Evolutionary conservation across 2,888 invertebrate species (phyloP).

Genomic region (Scaeva pyrastri): DNA sequence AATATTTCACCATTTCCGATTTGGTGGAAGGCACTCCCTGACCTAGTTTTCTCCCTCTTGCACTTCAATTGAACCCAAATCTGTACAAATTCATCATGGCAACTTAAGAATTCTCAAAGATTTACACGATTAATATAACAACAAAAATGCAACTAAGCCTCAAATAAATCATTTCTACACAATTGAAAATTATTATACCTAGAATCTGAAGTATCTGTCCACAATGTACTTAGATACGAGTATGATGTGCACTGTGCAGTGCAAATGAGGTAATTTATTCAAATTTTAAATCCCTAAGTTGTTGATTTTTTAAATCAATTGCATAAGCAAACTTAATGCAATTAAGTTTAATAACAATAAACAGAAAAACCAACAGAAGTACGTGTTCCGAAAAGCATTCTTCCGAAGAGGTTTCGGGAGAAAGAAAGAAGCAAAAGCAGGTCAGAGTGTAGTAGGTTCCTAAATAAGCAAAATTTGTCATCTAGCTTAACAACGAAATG

Average conservation of each 20-base stretch:
- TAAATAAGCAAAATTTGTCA: conserved; percentile 63
- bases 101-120: conserved; percentile 33
- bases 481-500: conserved; percentile 50
- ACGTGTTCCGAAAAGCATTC: no score
- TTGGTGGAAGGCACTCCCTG: conserved; percentile 65
- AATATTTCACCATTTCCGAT: conserved; percentile 60
- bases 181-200: conserved; percentile 66
- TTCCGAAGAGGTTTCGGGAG: not conserved
- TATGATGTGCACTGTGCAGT: no score
- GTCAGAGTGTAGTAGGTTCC: conserved; percentile 41
- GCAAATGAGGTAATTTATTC: not conserved
- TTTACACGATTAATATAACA: conserved; percentile 59
- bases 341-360: conserved; percentile 32
- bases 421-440: conserved; percentile 34
- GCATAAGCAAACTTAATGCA: not conserved
- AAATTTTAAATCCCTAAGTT: conserved; percentile 2
- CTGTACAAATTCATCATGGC: conserved; percentile 43
- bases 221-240: conserved; percentile 21
- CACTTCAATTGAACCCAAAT: conserved; percentile 67
- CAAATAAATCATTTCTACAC: conserved; percentile 70
- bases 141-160: conserved; percentile 54
- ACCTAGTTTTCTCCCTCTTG: conserved; percentile 67
- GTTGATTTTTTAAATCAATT: conserved; percentile 15
- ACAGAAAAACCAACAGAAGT: not conserved
- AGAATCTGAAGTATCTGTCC: conserved; percentile 35